Conservation (phyloP, 2,888 invertebrate genomes). For the Diabrotica balteata region DNA sequence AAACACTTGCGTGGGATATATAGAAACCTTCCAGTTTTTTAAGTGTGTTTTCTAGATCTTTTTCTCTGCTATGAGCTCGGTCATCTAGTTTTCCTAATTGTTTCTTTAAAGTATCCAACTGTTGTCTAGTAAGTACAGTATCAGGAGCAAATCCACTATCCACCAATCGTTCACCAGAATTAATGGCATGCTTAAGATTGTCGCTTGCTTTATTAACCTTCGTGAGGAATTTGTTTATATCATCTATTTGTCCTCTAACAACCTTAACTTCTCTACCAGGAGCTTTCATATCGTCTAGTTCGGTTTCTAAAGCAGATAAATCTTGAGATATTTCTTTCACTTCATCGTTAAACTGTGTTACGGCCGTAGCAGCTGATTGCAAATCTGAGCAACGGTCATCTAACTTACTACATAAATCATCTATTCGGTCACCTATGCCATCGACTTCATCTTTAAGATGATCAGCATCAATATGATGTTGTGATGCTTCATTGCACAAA, state of each 20-base stretch:
- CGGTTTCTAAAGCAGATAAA: slow-evolving; percentile 80
- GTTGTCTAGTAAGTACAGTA: slow-evolving; percentile 80
- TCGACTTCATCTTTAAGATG: slow-evolving; percentile 82
- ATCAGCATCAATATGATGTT: slow-evolving; percentile 78
- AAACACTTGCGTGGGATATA: slow-evolving; percentile 74
- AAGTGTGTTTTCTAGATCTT: slow-evolving; percentile 78
- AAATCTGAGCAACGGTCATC: slow-evolving; percentile 80
- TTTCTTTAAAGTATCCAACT: slow-evolving; percentile 80
- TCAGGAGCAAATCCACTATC: slow-evolving; percentile 88
- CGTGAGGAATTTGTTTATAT: slow-evolving; percentile 72
- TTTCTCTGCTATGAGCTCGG: slow-evolving; percentile 78
- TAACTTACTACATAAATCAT: slow-evolving; percentile 78
- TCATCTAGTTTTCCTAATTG: slow-evolving; percentile 81
- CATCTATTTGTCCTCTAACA: slow-evolving; percentile 83
- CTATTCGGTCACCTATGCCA: slow-evolving; percentile 76
- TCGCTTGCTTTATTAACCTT: slow-evolving; percentile 73
- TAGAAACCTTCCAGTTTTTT: slow-evolving; percentile 86
- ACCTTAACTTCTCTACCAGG: slow-evolving; percentile 88
- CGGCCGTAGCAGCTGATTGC: slow-evolving; percentile 86
- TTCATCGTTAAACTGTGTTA: slow-evolving; percentile 87
- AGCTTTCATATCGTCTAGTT: slow-evolving; percentile 84
- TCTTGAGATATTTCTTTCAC: slow-evolving; percentile 81
- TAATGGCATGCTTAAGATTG: slow-evolving; percentile 72
- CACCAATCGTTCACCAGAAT: slow-evolving; percentile 78
- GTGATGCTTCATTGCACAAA: slow-evolving; percentile 77